Evolutionary conservation across 2,797 vertebrate species (phyloP).

Genomic region (Dipus sagitta): DNA sequence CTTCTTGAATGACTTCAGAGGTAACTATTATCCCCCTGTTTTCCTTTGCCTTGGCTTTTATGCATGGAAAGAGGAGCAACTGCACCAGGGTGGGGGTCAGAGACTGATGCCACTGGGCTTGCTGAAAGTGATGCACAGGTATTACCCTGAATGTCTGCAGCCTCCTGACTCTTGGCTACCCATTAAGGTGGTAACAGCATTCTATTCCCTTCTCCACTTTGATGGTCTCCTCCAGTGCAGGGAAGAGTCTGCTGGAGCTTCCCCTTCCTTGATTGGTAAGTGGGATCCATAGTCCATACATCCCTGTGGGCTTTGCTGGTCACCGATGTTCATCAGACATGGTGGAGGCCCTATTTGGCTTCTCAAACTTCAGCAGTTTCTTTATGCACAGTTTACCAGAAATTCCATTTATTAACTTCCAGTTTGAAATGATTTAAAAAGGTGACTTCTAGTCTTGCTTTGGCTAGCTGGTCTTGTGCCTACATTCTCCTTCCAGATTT

Average conservation of each 20-base stretch:
- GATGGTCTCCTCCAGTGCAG: not conserved
- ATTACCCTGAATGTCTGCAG: not conserved
- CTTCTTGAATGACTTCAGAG: not conserved
- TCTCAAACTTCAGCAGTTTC: not conserved
- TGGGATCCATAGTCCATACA: not conserved
- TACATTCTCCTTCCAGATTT: not conserved
- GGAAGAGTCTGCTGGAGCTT: not conserved
- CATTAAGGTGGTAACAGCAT: not conserved
- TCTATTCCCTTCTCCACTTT: not conserved
- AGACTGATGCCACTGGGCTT: not conserved
- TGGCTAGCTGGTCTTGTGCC: not conserved
- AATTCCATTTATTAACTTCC: not conserved
- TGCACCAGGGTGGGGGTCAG: not conserved
- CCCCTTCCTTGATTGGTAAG: not conserved
- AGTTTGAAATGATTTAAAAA: slow-evolving; percentile 1
- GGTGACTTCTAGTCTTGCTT: not conserved
- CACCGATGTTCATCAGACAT: not conserved
- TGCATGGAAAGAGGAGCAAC: no score
- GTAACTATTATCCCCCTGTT: not conserved
- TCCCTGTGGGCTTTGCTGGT: not conserved
- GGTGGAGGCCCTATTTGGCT: not conserved
- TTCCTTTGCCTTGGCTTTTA: not conserved
- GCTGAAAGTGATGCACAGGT: not conserved
- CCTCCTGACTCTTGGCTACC: not conserved
- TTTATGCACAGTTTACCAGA: slow-evolving; percentile 27